Evolutionary conservation across 2,888 invertebrate genomes (phyloP), one percentile per base, ranked within the genome.

Genomic region (Phortica magna): DNA sequence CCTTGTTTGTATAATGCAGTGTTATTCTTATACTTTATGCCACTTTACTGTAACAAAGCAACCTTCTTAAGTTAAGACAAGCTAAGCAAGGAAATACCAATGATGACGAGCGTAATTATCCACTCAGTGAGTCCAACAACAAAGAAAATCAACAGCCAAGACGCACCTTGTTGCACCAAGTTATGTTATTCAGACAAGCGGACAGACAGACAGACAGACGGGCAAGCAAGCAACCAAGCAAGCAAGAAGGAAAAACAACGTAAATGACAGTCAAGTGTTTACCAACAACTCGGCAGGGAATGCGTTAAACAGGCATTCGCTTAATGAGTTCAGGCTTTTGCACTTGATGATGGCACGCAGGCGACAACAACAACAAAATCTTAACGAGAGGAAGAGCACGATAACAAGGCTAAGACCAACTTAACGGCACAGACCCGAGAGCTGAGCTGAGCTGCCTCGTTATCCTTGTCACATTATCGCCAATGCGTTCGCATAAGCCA

Each of bases 381-480:
- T 31, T 48, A 48, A 48, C 10, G 9, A 14, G 48, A 48, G 14
- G 48, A 3, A 48, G 68, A n/a, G 43, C 17, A 68, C 43, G 19
- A 17, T 68, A 68, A 43, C 43, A 43, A 68, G 43, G 43, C 68
- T 68, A 31, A 65, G 59, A 61, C 59, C 59, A 61, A 61, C 59
- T 61, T 61, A 68, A 43, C 67, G 43, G 67, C 43, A 17, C 68
- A 43, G 68, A 10, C 12, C 31, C 3, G 31, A 31, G 31, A 31
- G 14, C 65, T 65, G 41, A 65, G 41, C 65, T 65, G n/a, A 17
- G 22, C 59, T 76, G 78, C 73, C 83, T 88, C 83, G 85, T 87
- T 87, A 89, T 87, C 87, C 87, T 88, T 87, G 89, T 84, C 89
- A 85, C 88, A 89, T 87, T 87, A 87, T 84, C 89, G 85, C 87